Evolutionary conservation across 1,140 invertebrate genomes (phyloP).

Genomic region (Drosophila mojavensis): DNA sequence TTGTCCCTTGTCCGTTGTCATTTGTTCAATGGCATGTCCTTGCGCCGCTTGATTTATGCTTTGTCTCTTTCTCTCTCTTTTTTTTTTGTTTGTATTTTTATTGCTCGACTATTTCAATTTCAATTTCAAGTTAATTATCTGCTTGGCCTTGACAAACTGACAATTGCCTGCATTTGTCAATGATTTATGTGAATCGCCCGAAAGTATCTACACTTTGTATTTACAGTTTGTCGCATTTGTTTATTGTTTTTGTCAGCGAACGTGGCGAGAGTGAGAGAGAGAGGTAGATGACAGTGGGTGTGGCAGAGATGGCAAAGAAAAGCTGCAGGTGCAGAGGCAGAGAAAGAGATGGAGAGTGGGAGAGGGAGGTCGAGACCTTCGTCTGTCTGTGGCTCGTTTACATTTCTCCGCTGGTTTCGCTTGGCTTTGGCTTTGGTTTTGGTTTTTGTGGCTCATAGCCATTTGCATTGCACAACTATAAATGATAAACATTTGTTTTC

Average conservation of each 20-base stretch:
- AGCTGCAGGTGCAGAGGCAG: too few relatives aligned
- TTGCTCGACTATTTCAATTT: slow-evolving; percentile 67
- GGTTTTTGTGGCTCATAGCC: slow-evolving; percentile 5
- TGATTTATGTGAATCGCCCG: slow-evolving; percentile 33
- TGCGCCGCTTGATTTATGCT: slow-evolving; percentile 45
- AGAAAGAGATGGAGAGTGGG: not conserved
- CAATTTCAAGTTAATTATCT: slow-evolving; percentile 67
- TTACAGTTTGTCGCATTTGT: slow-evolving; percentile 8
- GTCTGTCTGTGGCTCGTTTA: slow-evolving; percentile 5
- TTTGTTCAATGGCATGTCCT: slow-evolving; percentile 18
- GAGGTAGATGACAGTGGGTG: too few relatives aligned
- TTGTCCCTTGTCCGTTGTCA: slow-evolving; percentile 9
- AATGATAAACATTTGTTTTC: slow-evolving; percentile 79
- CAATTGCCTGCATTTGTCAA: slow-evolving; percentile 65
- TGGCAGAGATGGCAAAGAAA: too few relatives aligned
- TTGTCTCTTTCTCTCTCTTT: not conserved
- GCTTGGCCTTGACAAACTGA: slow-evolving; percentile 54
- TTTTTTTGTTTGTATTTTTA: slow-evolving; percentile 12
- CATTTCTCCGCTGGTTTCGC: not conserved
- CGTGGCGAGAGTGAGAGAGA: not conserved
- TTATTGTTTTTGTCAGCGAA: slow-evolving; percentile 10
- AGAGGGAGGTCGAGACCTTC: too few relatives aligned
- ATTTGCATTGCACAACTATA: slow-evolving; percentile 55
- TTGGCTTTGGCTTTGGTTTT: slow-evolving; percentile 8
- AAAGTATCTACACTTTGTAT: slow-evolving; percentile 4